Percentiles rank a stretch among this genome's conserved stretches.
Conservation (phyloP, 2,888 invertebrate genomes). For the Apamea anceps region DNA sequence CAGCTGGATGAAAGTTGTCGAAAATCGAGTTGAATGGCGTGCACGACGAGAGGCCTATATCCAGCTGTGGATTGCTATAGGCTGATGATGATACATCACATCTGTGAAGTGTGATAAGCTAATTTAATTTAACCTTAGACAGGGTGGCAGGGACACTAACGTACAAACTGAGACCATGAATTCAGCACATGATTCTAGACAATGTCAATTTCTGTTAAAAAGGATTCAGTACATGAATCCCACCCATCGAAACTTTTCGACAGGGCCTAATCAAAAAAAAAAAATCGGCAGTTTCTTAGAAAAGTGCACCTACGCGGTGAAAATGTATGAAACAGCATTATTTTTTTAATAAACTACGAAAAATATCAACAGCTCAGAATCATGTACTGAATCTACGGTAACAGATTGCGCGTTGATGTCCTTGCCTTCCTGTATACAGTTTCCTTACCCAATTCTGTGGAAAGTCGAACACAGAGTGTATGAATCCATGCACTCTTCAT, state of each 20-base stretch:
- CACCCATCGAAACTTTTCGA: too few relatives aligned
- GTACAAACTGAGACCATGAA: neutral
- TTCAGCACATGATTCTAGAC: neutral
- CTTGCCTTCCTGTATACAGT: neutral
- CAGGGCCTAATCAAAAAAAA: too few relatives aligned
- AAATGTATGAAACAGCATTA: neutral
- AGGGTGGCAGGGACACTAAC: too few relatives aligned
- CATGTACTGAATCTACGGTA: neutral
- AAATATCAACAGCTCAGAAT: neutral
- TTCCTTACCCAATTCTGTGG: constrained; percentile 5
- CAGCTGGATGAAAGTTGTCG: too few relatives aligned
- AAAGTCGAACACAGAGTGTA: constrained; percentile 64
- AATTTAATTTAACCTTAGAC: too few relatives aligned
- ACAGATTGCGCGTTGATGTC: neutral
- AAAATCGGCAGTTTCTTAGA: neutral
- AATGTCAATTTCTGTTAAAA: too few relatives aligned
- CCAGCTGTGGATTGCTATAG: too few relatives aligned
- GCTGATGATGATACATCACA: too few relatives aligned
- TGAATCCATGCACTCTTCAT: constrained; percentile 77
- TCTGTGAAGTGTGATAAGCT: too few relatives aligned
- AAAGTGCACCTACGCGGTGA: neutral
- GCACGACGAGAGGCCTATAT: too few relatives aligned
- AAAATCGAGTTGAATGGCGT: too few relatives aligned
- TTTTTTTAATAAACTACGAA: too few relatives aligned
- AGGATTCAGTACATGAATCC: neutral